Evolutionary conservation across 2,888 invertebrate genomes (phyloP).

Genomic region (Callinectes sapidus): DNA sequence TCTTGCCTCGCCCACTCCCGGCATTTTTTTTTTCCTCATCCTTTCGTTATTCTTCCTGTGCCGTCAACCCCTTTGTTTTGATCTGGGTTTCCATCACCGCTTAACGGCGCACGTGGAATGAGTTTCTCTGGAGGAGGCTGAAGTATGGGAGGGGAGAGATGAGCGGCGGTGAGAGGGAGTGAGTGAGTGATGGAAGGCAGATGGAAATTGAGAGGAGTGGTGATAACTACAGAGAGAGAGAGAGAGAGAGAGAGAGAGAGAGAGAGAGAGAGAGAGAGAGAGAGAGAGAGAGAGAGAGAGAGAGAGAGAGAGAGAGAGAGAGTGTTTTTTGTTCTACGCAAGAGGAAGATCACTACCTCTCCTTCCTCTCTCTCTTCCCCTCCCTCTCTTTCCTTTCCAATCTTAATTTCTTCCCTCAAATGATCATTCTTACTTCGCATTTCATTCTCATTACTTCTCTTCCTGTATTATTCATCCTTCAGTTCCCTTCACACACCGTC

Average conservation of each 20-base stretch:
- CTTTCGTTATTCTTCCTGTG: not conserved
- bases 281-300: constrained; percentile 29
- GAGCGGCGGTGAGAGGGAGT: not conserved
- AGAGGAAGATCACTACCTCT: not conserved
- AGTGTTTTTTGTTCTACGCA: not conserved
- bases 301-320: not conserved
- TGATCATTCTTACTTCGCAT: constrained; percentile 7
- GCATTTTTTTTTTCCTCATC: not conserved
- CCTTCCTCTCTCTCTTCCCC: not conserved
- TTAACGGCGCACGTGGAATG: constrained; percentile 27
- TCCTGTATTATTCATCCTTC: not conserved
- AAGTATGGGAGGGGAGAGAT: constrained; percentile 32
- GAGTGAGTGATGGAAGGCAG: constrained; percentile 17
- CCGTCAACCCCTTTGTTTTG: constrained; percentile 29
- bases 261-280: constrained; percentile 34
- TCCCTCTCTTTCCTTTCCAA: constrained; percentile 8
- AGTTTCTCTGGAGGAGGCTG: constrained; percentile 18
- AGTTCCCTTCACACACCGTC: not conserved
- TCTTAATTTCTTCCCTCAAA: constrained; percentile 14
- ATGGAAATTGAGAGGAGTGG: constrained; percentile 8
- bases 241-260: constrained; percentile 38
- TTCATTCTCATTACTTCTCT: constrained; percentile 8
- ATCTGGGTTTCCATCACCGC: constrained; percentile 15
- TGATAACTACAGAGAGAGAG: constrained; percentile 30
- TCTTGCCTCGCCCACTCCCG: not conserved